Evolutionary conservation across 35 echinoderm and acorn worm species (phyloP), one percentile per base, ranked within the genome.

Genomic region (Diadema setosum): DNA sequence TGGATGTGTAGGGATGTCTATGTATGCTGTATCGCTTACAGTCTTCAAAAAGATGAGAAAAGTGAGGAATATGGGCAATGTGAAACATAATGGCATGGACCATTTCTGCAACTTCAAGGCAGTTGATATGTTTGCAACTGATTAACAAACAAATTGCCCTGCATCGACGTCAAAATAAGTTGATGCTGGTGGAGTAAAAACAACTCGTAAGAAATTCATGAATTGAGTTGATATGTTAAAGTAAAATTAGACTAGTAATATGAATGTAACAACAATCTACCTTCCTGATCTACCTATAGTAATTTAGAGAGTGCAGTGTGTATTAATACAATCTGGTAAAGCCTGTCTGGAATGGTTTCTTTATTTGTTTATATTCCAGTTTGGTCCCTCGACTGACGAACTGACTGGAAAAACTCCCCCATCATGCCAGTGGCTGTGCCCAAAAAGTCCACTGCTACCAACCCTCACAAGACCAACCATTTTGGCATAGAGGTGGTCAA

Each of bases 401-500:
- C 29, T 67, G 63, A 67, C 26, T 33, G 21, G 6, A n/a, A 60
- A 34, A 34, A 41, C 37, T 15, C 14, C 73, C 40, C 73, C 73
- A 84, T 41, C 48, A 84, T 84, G 82, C 82, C 82, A 59, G 82
- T 84, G 55, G 82, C 82, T 16, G 82, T 84, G 55, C n/a, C 49
- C 46, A 55, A 41, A 23, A 84, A 57, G 43, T n/a, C 32, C 35
- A 17, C 12, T n/a, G 16, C 30, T 44, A 44, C 20, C 33, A 58
- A 25, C 29, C 27, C n/a, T 36, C 75, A 49, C 75, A 95, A 95
- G 56, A 42, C 81, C 35, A 95, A 85, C 20, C 89, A 93, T 56
- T 98, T 87, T 94, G 96, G 96, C 20, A 98, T 98, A 85, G 96
- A 98, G 82, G 96, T 98, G 3, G 96, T 90, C 44, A 94, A 94